phyloP scores from a whole-genome alignment of 2,113 vertebrate species.

The Grantiella picta region DNA sequence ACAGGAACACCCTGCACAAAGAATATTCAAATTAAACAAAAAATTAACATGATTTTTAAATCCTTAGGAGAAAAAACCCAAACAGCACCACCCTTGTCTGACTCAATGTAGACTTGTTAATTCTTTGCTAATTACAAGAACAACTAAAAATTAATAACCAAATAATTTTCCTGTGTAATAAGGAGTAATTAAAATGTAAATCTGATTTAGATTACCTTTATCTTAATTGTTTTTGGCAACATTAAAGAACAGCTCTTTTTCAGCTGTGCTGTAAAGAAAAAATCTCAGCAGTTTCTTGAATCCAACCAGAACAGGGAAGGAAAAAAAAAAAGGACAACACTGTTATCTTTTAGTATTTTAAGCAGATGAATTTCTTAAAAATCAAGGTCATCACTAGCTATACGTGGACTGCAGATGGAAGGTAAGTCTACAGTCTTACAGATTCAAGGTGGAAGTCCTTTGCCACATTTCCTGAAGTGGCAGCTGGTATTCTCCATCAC shows the following conservation, averaged over 20 bases:
- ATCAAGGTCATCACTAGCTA: not conserved
- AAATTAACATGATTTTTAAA: not conserved
- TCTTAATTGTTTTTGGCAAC: not conserved
- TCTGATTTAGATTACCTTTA: not conserved
- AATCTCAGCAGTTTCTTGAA: not conserved
- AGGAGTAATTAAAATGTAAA: not conserved
- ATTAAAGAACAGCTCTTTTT: not conserved
- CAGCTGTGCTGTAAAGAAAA: not conserved
- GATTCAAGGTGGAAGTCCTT: not conserved
- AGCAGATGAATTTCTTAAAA: not conserved
- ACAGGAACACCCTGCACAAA: constrained; percentile 42
- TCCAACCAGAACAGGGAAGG: not conserved
- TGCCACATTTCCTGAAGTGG: not conserved
- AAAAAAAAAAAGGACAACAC: not conserved
- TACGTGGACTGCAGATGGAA: not conserved
- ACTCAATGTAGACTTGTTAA: not conserved
- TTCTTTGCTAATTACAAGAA: not conserved
- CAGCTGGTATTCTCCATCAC: not conserved
- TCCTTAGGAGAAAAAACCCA: not conserved
- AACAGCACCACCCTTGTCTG: not conserved
- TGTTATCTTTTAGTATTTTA: not conserved
- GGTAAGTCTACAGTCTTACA: not conserved
- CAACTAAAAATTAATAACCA: not conserved
- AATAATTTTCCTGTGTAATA: not conserved
- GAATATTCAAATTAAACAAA: not conserved